A percentile compares a stretch with the other conserved stretches of the same genome.
phyloP scores from a whole-genome alignment of 2,113 vertebrate species.

The Fukomys damarensis region DNA sequence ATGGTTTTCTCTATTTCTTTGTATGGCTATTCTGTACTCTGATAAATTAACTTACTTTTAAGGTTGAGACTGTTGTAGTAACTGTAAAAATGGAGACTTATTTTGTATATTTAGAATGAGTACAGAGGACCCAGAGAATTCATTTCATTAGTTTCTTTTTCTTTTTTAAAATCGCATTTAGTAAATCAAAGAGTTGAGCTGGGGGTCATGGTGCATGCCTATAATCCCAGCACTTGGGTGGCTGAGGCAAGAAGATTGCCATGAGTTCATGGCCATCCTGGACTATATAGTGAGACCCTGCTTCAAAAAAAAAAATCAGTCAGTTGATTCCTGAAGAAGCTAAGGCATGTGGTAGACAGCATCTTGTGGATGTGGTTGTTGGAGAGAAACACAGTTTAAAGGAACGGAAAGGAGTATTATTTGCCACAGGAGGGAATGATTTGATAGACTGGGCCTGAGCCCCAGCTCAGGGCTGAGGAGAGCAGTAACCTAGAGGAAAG shows the following conservation, averaged over 20 bases:
- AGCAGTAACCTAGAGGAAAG: background rate
- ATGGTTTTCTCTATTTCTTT: background rate
- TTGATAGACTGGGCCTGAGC: background rate
- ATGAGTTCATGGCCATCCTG: background rate
- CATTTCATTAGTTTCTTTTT: background rate
- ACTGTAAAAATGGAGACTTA: background rate
- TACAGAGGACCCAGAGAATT: background rate
- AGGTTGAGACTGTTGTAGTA: background rate
- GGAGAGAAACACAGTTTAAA: background rate
- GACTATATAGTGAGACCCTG: background rate
- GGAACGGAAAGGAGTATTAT: rapidly evolving
- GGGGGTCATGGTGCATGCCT: background rate
- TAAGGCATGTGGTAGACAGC: background rate
- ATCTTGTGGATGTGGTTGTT: background rate
- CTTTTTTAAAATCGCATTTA: background rate
- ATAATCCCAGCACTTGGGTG: background rate
- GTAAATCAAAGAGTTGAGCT: background rate
- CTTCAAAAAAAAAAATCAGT: background rate
- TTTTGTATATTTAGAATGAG: background rate
- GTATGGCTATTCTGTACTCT: background rate
- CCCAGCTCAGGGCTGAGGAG: background rate
- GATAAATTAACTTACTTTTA: background rate
- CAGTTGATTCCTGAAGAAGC: background rate
- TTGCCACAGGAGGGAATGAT: rapidly evolving
- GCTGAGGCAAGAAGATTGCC: background rate